A percentile compares a stretch with the other conserved stretches of the same genome.
Conservation (phyloP, 2,797 vertebrate species). For the Aplochiton taeniatus region DNA sequence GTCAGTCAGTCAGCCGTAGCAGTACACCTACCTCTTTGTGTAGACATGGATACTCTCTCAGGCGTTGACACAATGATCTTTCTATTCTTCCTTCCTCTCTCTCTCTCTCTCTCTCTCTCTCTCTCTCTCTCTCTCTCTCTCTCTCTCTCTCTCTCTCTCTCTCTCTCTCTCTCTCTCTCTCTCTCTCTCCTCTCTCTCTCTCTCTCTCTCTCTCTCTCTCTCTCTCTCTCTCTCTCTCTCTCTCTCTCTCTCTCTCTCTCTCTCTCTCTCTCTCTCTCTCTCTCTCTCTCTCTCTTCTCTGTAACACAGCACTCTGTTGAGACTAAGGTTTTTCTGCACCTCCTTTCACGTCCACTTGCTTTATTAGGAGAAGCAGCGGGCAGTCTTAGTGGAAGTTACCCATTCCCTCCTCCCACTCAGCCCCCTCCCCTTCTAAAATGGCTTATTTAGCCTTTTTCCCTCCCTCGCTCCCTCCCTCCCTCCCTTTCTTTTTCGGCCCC, state of each 20-base stretch:
- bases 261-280: constrained; percentile 31
- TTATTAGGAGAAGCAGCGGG: constrained; percentile 61
- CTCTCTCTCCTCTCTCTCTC: neutral
- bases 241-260: constrained; percentile 34
- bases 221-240: constrained; percentile 23
- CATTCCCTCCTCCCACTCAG: constrained; percentile 60
- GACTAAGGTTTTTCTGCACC: constrained; percentile 55
- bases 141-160: constrained; percentile 27
- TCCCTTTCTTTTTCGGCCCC: constrained; percentile 33
- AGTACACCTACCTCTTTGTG: constrained; percentile 79
- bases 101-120: constrained; percentile 31
- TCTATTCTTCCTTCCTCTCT: constrained; percentile 55
- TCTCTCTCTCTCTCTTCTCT: neutral
- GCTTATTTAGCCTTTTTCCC: constrained; percentile 29
- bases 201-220: neutral
- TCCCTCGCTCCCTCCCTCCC: constrained; percentile 19
- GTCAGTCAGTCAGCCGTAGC: constrained; percentile 41
- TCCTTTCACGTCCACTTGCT: constrained; percentile 65
- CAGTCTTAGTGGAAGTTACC: constrained; percentile 8
- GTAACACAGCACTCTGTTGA: neutral
- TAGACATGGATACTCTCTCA: constrained; percentile 73
- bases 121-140: constrained; percentile 2
- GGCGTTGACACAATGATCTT: constrained; percentile 69
- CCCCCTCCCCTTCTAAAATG: constrained; percentile 41
- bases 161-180: constrained; percentile 30